Evolutionary conservation across 2,888 invertebrate species (phyloP), one percentile per base, ranked within the genome.

Genomic region (Camponotus fellah): DNA sequence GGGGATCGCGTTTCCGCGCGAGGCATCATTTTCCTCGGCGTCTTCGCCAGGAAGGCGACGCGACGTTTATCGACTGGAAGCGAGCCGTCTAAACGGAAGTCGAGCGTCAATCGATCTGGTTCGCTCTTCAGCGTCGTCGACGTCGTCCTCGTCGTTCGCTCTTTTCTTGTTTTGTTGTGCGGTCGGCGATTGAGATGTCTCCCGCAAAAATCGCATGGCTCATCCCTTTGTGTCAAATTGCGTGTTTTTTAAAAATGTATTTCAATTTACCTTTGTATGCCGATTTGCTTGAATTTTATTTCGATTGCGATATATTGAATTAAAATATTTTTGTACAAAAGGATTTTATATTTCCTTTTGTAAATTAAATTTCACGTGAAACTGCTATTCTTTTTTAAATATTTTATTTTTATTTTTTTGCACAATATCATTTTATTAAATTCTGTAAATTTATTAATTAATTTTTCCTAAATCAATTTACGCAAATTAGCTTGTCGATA

Each of bases 11-110:
- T 60, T 74, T 32, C 32, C 32, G 32, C 58, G 40, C 4, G 56
- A 2, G 58, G 17, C 26, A 21, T 26, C 40, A 32, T 26, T 14
- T 58, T 60, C 40, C n/a, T 72, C 72, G 43, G 9, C 56, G 14
- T 5, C 40, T 49, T 60, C 14, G 34, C 3, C 14, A 14, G 14
- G 8, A 56, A 74, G 17, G 32, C 32, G 60, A 32, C 49, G n/a
- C 58, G 60, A 40, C 37, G 49, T 53, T 77, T 68, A 53, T 77
- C 77, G 77, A 40, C 32, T 46, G 60, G 26, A 40, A 32, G 10
- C 56, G 68, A 66, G 12, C 62, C 17, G 68, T 26, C 53, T 9
- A 46, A 76, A 60, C 46, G 26, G 62, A 43, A 66, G 74, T 62
- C 74, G 62, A 74, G 40, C 17, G 53, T 37, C 69, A 12, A 37